Evolutionary conservation across 2,113 vertebrate genomes (phyloP).

Genomic region (Channa maculata): DNA sequence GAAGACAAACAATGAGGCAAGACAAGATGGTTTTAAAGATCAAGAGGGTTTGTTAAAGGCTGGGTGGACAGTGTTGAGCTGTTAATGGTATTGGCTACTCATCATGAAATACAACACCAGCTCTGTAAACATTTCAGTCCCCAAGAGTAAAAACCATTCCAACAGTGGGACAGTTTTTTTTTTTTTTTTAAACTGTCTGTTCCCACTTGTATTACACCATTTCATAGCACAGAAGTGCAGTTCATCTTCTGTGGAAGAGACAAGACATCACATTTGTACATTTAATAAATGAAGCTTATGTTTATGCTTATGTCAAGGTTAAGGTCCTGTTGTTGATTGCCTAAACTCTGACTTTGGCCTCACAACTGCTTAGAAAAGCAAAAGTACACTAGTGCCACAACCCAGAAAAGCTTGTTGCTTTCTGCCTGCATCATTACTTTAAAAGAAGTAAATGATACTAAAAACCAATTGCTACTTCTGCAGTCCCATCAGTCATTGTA

Average conservation of each 20-base stretch:
- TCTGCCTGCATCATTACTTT: too few relatives aligned
- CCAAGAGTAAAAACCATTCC: slow-evolving; percentile 39
- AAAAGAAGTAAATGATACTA: neutral
- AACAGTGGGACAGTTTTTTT: slow-evolving; percentile 11
- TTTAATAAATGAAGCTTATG: neutral
- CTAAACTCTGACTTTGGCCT: neutral
- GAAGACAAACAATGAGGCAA: neutral
- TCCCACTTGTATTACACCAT: too few relatives aligned
- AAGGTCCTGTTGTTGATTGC: slow-evolving; percentile 6
- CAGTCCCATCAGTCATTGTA: neutral
- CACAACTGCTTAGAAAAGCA: neutral
- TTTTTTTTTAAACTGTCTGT: too few relatives aligned
- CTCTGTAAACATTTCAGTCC: slow-evolving; percentile 33
- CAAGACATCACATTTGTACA: neutral
- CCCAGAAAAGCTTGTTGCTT: too few relatives aligned
- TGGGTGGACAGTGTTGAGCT: slow-evolving; percentile 35
- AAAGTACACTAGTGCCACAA: neutral
- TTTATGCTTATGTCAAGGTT: neutral
- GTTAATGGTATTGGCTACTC: slow-evolving; percentile 45
- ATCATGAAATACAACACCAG: slow-evolving; percentile 63
- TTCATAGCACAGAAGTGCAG: too few relatives aligned
- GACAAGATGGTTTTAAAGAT: slow-evolving; percentile 16
- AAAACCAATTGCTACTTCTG: neutral
- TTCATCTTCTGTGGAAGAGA: too few relatives aligned
- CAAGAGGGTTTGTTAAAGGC: slow-evolving; percentile 37